Base-by-base conservation (phyloP, 2,113 vertebrate species). In the Erinaceus europaeus region DNA sequence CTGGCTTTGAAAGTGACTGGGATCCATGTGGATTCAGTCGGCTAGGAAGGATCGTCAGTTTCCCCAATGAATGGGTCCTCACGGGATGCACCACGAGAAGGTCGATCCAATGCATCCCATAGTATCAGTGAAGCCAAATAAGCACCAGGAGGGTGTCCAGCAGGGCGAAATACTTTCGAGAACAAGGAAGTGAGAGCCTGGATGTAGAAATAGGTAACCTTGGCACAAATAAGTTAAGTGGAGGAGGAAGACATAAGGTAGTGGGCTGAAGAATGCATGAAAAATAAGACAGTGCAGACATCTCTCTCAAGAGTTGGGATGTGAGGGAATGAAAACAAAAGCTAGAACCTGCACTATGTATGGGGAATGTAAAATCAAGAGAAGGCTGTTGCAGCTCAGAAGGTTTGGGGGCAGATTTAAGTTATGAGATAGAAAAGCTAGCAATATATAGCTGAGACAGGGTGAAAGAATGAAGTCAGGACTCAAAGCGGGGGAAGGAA, bases 171-270 rank as follows among this genome's bases (percentile, higher is more conserved):
- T 32, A 15, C 38, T n/a, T 55, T n/a, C 34, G 76, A 65, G 40
- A 65, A 9, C 13, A 32, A 64, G 72, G 38, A 53, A 72, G 72
- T 55, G 50, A 59, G 46, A 34, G 44, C 32, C 59, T 44, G 40
- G 84, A 61, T 40, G 42, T 74, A 71, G 71, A 71, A 79, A 50
- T 59, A 83, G 73, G 88, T 87, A 55, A 92, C 76, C 83, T 6
- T 67, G 75, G 65, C 53, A 84, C 6, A 44, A 89, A 27, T 9
- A 75, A 44, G n/a, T 46, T 75, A 64, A 57, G 62, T 64, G 80
- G 68, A 73, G 62, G 72, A 95, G 84, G 61, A 62, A 68, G 76
- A 62, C 80, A 87, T 77, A 84, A 77, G 69, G 88, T 20, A 44
- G 82, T 89, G 82, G 81, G 65, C 44, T 74, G 88, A 86, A 46